These are phyloP conservation scores for Globodera rostochiensis DNA, from an alignment of 1,140 invertebrate genomes.

Conservation along the genomic window DNA sequence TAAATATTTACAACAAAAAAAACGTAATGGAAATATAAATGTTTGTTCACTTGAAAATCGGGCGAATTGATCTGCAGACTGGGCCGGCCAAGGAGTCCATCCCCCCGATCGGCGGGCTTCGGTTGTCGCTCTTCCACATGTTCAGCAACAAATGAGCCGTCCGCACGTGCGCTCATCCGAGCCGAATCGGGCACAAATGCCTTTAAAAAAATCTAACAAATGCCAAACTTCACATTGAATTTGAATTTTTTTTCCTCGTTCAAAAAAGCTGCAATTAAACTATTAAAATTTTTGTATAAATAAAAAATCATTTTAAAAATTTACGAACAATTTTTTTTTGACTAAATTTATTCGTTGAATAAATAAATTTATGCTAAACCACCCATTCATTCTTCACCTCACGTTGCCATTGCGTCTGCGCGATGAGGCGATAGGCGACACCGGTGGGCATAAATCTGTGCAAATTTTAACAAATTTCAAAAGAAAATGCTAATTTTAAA, in stretches of 20 bases:
- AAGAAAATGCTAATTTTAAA: no score
- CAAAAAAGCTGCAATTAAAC: no score
- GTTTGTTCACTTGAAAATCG: constrained; percentile 22
- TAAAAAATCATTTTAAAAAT: no score
- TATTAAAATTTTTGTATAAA: no score
- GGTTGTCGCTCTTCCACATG: background rate
- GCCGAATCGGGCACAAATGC: constrained; percentile 5
- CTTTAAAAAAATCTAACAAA: background rate
- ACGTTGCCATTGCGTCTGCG: constrained; percentile 6
- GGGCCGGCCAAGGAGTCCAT: no score
- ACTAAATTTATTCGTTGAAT: background rate
- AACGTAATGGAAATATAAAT: background rate
- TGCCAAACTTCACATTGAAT: no score
- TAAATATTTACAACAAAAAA: background rate
- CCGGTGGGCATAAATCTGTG: constrained; percentile 16
- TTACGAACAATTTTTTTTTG: no score
- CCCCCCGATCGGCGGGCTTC: background rate
- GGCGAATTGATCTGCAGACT: constrained; percentile 28
- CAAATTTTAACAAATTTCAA: background rate
- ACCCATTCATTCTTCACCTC: background rate
- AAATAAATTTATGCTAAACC: background rate
- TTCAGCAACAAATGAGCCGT: constrained; percentile 11
- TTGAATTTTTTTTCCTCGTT: no score
- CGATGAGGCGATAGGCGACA: constrained; percentile 4
- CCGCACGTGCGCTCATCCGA: constrained; percentile 4